Conservation (phyloP, 2,888 invertebrate genomes). For the Pandemis corylana region DNA sequence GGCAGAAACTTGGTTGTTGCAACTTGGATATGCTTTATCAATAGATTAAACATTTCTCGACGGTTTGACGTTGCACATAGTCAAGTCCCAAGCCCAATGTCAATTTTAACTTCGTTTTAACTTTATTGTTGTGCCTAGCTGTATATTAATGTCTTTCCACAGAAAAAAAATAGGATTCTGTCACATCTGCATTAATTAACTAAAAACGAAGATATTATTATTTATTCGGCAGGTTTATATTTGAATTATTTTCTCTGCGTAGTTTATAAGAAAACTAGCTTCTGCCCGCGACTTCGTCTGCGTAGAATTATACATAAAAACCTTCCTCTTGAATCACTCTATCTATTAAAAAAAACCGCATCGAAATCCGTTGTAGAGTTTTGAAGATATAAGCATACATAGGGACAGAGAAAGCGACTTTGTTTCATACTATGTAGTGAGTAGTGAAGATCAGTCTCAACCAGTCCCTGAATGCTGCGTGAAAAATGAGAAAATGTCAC, state of each 20-base stretch:
- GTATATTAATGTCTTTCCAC: no score
- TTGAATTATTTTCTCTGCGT: background rate
- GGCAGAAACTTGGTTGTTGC: conserved; percentile 12
- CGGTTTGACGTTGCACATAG: background rate
- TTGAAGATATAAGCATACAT: no score
- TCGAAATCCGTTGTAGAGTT: no score
- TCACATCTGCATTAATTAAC: background rate
- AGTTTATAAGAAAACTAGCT: background rate
- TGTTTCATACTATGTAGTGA: no score
- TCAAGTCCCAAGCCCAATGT: no score
- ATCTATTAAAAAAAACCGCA: no score
- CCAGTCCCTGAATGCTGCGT: background rate
- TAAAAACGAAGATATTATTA: background rate
- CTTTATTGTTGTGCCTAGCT: no score
- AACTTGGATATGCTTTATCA: conserved; percentile 22
- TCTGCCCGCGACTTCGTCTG: no score
- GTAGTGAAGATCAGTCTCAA: background rate
- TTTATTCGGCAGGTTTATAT: background rate
- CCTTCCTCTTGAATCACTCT: no score
- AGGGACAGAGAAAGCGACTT: no score
- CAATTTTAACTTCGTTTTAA: no score
- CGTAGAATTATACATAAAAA: no score
- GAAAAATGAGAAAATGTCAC: background rate
- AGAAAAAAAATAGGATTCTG: background rate
- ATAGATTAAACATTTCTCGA: background rate